A percentile compares a stretch with the other conserved stretches of the same genome.
phyloP scores from a whole-genome alignment of 92 coral and sea anemone genomes.

The Paragorgia papillata region DNA sequence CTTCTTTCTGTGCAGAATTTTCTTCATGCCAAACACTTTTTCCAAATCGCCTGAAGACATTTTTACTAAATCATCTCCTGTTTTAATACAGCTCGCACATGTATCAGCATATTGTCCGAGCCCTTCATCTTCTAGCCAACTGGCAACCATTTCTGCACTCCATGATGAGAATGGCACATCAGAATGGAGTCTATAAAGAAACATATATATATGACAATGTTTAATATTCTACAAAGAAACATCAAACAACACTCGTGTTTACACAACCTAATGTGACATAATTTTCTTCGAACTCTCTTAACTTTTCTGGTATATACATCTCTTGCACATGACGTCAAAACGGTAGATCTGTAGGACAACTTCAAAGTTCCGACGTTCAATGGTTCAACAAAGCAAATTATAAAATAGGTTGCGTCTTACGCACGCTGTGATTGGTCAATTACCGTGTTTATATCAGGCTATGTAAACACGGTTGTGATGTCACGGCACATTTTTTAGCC shows the following conservation, averaged over 20 bases:
- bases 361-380: too few species aligned
- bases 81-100: slow-evolving; percentile 59
- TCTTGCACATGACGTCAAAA: too few species aligned
- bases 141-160: slow-evolving; percentile 89
- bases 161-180: slow-evolving; percentile 89
- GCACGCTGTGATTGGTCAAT: too few species aligned
- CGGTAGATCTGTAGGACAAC: too few species aligned
- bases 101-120: slow-evolving; percentile 72
- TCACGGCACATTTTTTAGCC: too few species aligned
- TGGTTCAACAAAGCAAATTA: too few species aligned
- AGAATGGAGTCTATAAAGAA: slow-evolving; percentile 73
- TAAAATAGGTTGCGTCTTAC: too few species aligned
- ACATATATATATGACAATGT: background rate
- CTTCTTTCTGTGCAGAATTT: slow-evolving; percentile 91
- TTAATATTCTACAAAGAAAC: background rate
- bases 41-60: slow-evolving; percentile 87
- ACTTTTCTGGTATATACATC: too few species aligned
- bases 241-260: background rate
- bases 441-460: too few species aligned
- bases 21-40: slow-evolving; percentile 74
- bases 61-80: slow-evolving; percentile 85
- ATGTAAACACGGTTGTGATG: too few species aligned
- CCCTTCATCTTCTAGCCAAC: slow-evolving; percentile 97
- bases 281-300: too few species aligned
- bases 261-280: background rate